These are phyloP conservation scores for Pandemis corylana DNA, from an alignment of 2,888 invertebrate genomes.

Conservation along the genomic window DNA sequence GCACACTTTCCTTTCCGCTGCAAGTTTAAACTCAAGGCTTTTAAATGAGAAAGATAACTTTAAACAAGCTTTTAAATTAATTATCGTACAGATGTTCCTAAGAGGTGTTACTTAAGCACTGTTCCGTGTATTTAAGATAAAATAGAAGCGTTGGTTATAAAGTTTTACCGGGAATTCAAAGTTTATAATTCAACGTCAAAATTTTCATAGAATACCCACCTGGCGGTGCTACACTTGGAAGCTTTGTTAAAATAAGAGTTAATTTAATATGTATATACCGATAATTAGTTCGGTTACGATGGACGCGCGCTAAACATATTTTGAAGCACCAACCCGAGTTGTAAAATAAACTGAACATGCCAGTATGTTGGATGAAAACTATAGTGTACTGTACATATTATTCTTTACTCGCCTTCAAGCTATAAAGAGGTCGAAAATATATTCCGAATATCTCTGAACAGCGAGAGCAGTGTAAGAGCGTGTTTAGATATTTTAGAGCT, in stretches of 20 bases:
- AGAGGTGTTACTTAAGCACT: constrained; percentile 33
- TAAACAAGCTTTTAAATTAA: constrained; percentile 41
- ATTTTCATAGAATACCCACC: constrained; percentile 8
- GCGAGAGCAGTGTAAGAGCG: too few relatives aligned
- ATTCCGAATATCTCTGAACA: too few relatives aligned
- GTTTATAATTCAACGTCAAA: constrained; percentile 27
- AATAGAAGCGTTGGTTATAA: constrained; percentile 18
- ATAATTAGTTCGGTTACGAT: neutral
- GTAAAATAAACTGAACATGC: neutral
- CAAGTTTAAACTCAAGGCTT: constrained; percentile 39
- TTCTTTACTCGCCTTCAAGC: too few relatives aligned
- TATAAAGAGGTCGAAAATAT: too few relatives aligned
- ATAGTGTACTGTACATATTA: neutral
- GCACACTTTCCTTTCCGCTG: constrained; percentile 58
- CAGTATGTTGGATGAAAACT: neutral
- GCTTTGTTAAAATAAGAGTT: neutral
- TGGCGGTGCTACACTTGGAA: constrained; percentile 5
- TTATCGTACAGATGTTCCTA: constrained; percentile 36
- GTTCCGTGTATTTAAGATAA: constrained; percentile 35
- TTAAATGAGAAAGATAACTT: constrained; percentile 38
- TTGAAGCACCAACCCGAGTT: neutral
- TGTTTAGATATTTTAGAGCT: too few relatives aligned
- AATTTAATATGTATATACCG: neutral
- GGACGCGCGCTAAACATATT: neutral
- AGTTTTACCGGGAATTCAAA: constrained; percentile 28